Percentiles rank a stretch among this genome's conserved stretches.
Evolutionary conservation across 2,113 vertebrate species (phyloP).

Genomic region (Periophthalmus modestus): DNA sequence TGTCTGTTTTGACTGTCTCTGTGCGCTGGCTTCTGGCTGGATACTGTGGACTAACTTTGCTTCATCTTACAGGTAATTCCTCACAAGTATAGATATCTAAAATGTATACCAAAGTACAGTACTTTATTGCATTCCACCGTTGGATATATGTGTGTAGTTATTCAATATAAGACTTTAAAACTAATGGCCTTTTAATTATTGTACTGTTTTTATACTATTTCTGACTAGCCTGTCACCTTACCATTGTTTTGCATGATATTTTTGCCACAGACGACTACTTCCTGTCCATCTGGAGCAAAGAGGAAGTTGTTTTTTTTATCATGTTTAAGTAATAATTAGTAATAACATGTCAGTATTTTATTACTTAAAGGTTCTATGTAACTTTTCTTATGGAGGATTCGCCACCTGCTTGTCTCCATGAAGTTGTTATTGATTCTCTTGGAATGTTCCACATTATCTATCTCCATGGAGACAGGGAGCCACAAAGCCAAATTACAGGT

Average conservation of each 20-base stretch:
- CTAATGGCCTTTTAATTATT: background rate
- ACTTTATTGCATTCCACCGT: no score
- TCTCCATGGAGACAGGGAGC: background rate
- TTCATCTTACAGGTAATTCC: conserved; percentile 68
- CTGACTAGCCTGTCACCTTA: conserved; percentile 9
- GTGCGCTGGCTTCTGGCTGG: conserved; percentile 63
- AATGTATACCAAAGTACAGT: no score
- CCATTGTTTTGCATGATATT: conserved; percentile 68
- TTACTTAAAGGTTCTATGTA: background rate
- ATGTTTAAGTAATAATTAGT: no score
- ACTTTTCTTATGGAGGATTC: background rate
- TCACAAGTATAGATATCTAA: background rate
- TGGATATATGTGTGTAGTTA: background rate
- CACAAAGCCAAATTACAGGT: background rate
- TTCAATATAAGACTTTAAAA: background rate
- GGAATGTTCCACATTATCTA: background rate
- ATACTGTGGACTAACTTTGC: conserved; percentile 50
- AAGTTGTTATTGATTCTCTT: background rate
- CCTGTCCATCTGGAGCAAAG: conserved; percentile 77
- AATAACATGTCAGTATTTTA: no score
- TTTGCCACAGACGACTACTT: conserved; percentile 57
- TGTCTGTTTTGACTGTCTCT: conserved; percentile 25
- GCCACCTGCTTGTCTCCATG: background rate
- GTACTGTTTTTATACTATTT: background rate
- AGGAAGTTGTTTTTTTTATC: conserved; percentile 70